Conservation (phyloP, 2,888 invertebrate genomes). For the Epsilonema sp. region DNA sequence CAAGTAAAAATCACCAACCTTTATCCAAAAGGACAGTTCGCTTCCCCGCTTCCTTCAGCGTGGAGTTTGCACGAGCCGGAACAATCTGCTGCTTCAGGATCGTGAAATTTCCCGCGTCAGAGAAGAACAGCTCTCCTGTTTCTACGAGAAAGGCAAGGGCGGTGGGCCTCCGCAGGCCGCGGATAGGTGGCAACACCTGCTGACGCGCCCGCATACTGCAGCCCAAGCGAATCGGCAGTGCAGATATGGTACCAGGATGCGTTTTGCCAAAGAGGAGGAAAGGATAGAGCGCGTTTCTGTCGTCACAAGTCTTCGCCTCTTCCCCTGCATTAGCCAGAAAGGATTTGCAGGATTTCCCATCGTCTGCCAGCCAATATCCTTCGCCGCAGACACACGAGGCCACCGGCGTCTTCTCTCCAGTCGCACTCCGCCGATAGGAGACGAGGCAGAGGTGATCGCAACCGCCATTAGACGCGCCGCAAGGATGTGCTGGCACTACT, state of each 20-base stretch:
- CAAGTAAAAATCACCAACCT: too few relatives aligned
- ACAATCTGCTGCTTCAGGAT: constrained; percentile 32
- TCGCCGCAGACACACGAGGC: constrained; percentile 51
- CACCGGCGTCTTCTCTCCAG: constrained; percentile 28
- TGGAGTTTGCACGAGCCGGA: neutral
- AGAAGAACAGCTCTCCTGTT: constrained; percentile 44
- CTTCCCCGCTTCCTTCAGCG: too few relatives aligned
- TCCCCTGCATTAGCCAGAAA: too few relatives aligned
- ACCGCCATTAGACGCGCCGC: constrained; percentile 44
- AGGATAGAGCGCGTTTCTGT: too few relatives aligned
- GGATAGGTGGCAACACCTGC: too few relatives aligned
- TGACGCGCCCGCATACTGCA: too few relatives aligned
- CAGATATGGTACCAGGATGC: constrained; percentile 49
- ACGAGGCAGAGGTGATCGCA: constrained; percentile 59
- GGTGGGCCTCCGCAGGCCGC: constrained; percentile 44
- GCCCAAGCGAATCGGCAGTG: too few relatives aligned
- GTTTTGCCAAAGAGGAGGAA: constrained; percentile 44
- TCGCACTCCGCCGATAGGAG: constrained; percentile 36
- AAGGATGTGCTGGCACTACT: constrained; percentile 44
- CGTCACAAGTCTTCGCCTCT: too few relatives aligned
- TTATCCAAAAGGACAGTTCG: too few relatives aligned
- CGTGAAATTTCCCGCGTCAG: constrained; percentile 38
- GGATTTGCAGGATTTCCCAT: constrained; percentile 30
- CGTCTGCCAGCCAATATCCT: constrained; percentile 44
- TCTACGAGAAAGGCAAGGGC: constrained; percentile 48